A percentile compares a stretch with the other conserved stretches of the same genome.
Evolutionary conservation across 1,140 invertebrate species (phyloP).

Genomic region (Drosophila mojavensis): DNA sequence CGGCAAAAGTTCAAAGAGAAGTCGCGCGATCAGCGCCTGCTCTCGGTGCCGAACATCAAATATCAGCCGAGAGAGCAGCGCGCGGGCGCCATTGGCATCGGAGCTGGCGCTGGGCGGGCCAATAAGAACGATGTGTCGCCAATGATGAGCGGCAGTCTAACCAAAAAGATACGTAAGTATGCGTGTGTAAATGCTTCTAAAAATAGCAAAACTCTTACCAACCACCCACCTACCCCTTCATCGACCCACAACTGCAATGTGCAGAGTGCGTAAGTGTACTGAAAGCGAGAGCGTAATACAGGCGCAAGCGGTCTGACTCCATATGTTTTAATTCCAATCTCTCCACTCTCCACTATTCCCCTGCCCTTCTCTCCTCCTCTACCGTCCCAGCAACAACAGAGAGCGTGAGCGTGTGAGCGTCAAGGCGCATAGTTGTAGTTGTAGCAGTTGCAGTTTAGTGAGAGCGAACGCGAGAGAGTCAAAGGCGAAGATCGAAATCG

Average conservation of each 20-base stretch:
- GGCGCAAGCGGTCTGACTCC: not conserved
- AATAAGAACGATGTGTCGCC: constrained; percentile 81
- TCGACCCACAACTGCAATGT: not conserved
- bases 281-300: constrained; percentile 5
- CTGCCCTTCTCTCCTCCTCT: too few relatives aligned
- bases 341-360: not conserved
- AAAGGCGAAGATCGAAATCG: constrained; percentile 11
- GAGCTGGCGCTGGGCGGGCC: constrained; percentile 43
- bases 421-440: constrained; percentile 10
- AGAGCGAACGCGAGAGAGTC: constrained; percentile 34
- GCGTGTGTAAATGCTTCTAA: constrained; percentile 22
- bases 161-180: constrained; percentile 94
- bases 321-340: not conserved
- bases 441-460: constrained; percentile 21
- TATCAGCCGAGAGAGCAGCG: constrained; percentile 84
- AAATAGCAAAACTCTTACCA: not conserved
- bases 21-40: constrained; percentile 87
- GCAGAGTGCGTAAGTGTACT: not conserved
- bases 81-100: constrained; percentile 21
- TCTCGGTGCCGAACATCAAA: constrained; percentile 92
- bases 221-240: not conserved
- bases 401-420: constrained; percentile 39
- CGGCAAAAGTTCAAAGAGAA: constrained; percentile 87
- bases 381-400: not conserved
- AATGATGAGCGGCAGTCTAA: constrained; percentile 89